Evolutionary conservation across 2,113 vertebrate genomes (phyloP), one percentile per base, ranked within the genome.

Genomic region (Syngnathoides biaculeatus): DNA sequence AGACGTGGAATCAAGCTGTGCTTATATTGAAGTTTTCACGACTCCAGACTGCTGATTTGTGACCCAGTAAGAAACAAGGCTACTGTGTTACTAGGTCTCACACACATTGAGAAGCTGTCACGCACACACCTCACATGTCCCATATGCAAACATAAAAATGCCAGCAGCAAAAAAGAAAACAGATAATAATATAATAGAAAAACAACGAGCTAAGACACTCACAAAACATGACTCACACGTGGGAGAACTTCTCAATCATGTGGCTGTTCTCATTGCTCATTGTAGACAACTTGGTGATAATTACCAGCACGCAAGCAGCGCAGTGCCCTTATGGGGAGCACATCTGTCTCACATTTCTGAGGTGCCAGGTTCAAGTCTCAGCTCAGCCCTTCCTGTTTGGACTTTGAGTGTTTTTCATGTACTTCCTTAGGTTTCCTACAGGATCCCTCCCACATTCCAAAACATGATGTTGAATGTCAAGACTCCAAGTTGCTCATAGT

Each of bases 61-160:
- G 86, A 87, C 86, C 84, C 72, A 87, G 72, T 87, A 81, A 85
- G 79, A 80, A 89, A 87, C 78, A 50, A 84, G 84, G 88, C 75
- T 81, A 87, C 76, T 89, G 85, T 87, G 86, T 83, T 81, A 85
- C 59, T 73, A 71, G 69, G 82, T 78, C 80, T 77, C 48, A 35
- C 73, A 67, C 83, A 12, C 6, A 63, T 60, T 66, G 56, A 12
- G 67, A 69, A 47, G 53, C 69, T 12, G 39, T 70, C 77, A 69
- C 74, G 70, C 71, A 74, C 73, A 13, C 22, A 64, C 61, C 17
- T 64, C 60, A 55, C 53, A 68, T 57, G n/a, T 68, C 65, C 62
- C 65, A 64, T 26, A 61, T 48, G 66, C 20, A 2, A 61, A 58
- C 48, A 40, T 22, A 60, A 40, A 38, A 55, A 70, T 8, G 43